Evolutionary conservation across 2,113 vertebrate genomes (phyloP), one percentile per base, ranked within the genome.

Genomic region (Tragulus kanchil): DNA sequence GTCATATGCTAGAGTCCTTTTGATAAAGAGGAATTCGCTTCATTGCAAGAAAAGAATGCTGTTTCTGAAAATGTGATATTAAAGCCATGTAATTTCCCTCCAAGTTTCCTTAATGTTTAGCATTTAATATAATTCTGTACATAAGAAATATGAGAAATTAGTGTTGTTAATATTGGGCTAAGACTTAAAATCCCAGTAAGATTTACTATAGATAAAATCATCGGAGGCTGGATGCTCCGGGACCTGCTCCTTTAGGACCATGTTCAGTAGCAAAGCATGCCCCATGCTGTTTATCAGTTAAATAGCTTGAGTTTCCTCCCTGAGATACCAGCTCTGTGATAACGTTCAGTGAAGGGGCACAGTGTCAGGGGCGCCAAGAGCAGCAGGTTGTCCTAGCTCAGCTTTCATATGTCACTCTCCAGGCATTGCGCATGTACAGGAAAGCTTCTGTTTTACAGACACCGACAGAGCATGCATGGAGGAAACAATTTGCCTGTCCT

Each of bases 91-190:
- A 10, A 0, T 75, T 56, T 69, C 13, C 19, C 15, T 31, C 26
- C 8, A 82, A 36, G 23, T 90, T 90, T 90, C 12, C 85, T 94
- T 77, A 82, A 36, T 96, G 64, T 86, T 73, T 88, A 58, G n/a
- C 85, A 31, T 86, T 61, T 85, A 92, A 58, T 73, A 82, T 9
- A 86, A 8, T 83, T 90, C 52, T 93, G 5, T 45, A 3, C 23
- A 3, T 48, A 85, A 94, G 81, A 67, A 90, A 83, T 89, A 61
- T 58, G 82, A 62, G 58, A 90, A 69, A 83, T 71, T 56, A 67
- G 28, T 52, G 45, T 58, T 45, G 62, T 93, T 71, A 89, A 83
- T 94, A 52, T 86, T 89, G 94, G 64, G 54, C n/a, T 69, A 67
- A 6, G 21, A 83, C 54, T 86, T 78, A 75, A 90, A 95, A 64